A percentile compares a stretch with the other conserved stretches of the same genome.
Evolutionary conservation across 2,797 vertebrate genomes (phyloP).

Genomic region (Oreochromis mossambicus): DNA sequence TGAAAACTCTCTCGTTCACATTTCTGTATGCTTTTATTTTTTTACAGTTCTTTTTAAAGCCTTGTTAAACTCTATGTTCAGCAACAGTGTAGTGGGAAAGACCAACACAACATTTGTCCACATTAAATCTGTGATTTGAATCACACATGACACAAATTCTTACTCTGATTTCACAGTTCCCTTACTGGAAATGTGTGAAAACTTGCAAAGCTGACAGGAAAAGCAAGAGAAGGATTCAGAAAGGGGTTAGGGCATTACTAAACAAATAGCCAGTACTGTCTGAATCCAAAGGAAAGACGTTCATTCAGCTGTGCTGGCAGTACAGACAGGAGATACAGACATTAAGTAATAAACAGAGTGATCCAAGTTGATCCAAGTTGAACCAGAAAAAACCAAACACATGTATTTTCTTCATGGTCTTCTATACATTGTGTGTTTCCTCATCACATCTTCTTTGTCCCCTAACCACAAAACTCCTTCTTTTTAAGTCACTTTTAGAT

Average conservation of each 20-base stretch:
- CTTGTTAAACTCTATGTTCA: neutral
- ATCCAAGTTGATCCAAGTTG: neutral
- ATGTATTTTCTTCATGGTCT: neutral
- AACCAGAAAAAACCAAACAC: neutral
- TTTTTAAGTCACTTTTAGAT: neutral
- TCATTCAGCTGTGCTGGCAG: conserved; percentile 43
- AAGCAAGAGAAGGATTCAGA: neutral
- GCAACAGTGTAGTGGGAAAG: neutral
- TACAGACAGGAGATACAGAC: neutral
- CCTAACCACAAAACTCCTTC: neutral
- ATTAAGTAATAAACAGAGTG: neutral
- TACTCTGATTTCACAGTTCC: neutral
- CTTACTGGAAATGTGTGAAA: neutral
- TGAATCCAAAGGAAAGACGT: conserved; percentile 2
- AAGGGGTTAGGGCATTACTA: neutral
- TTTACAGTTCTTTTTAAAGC: neutral
- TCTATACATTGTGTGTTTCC: neutral
- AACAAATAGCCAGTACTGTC: conserved; percentile 9
- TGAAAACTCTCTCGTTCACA: neutral
- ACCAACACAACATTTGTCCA: neutral
- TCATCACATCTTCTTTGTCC: neutral
- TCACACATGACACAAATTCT: neutral
- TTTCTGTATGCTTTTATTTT: neutral
- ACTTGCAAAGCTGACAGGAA: neutral
- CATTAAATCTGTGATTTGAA: neutral